Evolutionary conservation across 1,140 invertebrate genomes (phyloP).

Genomic region (Lucilia sericata): DNA sequence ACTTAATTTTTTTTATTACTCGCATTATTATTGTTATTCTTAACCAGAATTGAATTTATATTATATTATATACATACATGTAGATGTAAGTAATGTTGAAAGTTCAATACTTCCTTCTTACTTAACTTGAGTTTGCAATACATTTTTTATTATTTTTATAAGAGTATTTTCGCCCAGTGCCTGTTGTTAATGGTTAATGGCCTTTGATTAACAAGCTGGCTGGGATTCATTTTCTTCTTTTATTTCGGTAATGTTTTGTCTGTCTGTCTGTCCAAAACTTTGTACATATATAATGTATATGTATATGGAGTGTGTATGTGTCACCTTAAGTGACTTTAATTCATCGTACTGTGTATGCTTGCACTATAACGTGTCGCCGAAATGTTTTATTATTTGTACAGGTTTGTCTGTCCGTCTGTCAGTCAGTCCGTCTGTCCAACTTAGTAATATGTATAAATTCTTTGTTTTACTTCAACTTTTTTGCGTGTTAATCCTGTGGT

Average conservation of each 20-base stretch:
- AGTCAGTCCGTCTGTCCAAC: neutral
- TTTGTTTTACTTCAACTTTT: neutral
- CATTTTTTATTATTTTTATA: neutral
- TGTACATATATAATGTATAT: neutral
- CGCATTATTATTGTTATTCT: neutral
- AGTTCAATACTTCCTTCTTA: slow-evolving; percentile 19
- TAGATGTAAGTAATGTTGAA: neutral
- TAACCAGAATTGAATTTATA: slow-evolving; percentile 7
- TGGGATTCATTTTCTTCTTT: neutral
- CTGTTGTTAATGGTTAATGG: slow-evolving; percentile 40
- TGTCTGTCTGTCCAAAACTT: neutral
- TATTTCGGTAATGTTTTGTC: neutral
- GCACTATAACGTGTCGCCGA: neutral
- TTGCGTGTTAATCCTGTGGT: slow-evolving; percentile 25
- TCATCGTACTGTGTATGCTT: neutral
- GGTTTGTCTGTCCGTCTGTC: slow-evolving; percentile 9
- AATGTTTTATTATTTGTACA: slow-evolving; percentile 25
- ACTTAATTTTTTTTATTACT: slow-evolving; percentile 6
- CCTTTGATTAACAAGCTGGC: slow-evolving; percentile 35
- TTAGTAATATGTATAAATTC: neutral
- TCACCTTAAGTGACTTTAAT: slow-evolving; percentile 22
- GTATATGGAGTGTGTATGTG: neutral
- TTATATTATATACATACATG: neutral
- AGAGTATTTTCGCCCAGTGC: neutral
- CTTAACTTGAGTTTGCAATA: neutral